These are phyloP conservation scores for Drosophila kuntzei DNA, from an alignment of 2,888 invertebrate genomes.

Conservation along the genomic window DNA sequence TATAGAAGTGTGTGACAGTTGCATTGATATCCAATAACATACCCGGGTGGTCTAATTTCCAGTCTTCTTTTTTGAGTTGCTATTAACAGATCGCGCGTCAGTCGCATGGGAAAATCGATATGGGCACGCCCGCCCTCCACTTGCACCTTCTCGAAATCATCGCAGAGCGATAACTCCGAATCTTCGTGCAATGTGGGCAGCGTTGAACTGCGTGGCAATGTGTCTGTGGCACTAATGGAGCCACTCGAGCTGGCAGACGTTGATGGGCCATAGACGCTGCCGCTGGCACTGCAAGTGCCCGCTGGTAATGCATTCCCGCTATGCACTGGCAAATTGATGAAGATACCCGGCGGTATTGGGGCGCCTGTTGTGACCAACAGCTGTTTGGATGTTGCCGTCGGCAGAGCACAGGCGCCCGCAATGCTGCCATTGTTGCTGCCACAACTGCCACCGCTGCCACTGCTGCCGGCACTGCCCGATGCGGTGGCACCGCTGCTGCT, in stretches of 20 bases:
- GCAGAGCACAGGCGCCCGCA: constrained; percentile 66
- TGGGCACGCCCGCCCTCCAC: constrained; percentile 81
- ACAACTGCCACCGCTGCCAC: constrained; percentile 75
- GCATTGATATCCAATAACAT: constrained; percentile 78
- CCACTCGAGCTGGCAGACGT: constrained; percentile 85
- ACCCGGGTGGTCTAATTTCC: constrained; percentile 88
- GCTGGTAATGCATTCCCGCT: constrained; percentile 61
- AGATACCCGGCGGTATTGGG: constrained; percentile 69
- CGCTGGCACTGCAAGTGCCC: constrained; percentile 84
- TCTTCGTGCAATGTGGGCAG: constrained; percentile 96
- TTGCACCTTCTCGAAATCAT: constrained; percentile 84
- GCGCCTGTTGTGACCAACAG: constrained; percentile 23
- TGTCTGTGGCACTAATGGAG: constrained; percentile 85
- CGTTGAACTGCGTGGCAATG: constrained; percentile 87
- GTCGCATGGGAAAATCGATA: constrained; percentile 87
- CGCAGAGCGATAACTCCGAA: constrained; percentile 88
- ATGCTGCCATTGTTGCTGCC: constrained; percentile 69
- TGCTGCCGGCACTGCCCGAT: constrained; percentile 75
- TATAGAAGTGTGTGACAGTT: too few relatives aligned
- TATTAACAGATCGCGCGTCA: constrained; percentile 92
- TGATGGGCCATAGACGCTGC: constrained; percentile 85
- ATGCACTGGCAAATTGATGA: constrained; percentile 76
- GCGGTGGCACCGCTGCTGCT: constrained; percentile 81
- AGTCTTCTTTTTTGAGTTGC: constrained; percentile 92
- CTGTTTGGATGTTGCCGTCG: constrained; percentile 57